Percentiles rank a stretch among this genome's conserved stretches.
Evolutionary conservation across 2,113 vertebrate genomes (phyloP).

Genomic region (Pelvicachromis taeniatus): DNA sequence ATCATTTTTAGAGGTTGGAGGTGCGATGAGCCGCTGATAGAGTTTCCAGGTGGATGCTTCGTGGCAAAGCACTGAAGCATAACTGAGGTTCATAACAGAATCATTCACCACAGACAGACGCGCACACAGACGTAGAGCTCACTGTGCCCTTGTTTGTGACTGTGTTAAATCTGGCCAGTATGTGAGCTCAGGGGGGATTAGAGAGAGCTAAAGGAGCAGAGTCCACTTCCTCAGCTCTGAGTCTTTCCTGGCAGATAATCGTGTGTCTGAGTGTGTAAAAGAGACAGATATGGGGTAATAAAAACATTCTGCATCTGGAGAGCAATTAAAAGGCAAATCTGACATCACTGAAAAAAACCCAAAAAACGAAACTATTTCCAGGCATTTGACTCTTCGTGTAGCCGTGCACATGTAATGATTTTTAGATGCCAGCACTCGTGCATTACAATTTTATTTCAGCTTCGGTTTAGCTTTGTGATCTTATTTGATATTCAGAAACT

Average conservation of each 20-base stretch:
- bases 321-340: neutral
- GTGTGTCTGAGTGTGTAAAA: neutral
- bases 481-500: neutral
- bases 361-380: neutral
- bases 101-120: neutral
- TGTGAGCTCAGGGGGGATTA: constrained; percentile 26
- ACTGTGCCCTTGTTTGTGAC: neutral
- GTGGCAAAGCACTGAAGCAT: neutral
- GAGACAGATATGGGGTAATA: neutral
- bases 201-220: constrained; percentile 14
- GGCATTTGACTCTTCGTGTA: neutral
- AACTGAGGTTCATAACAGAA: neutral
- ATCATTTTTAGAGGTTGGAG: neutral
- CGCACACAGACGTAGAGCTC: neutral
- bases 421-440: neutral
- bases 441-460: neutral
- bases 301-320: neutral
- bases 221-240: constrained; percentile 1
- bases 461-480: neutral
- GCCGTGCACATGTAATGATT: neutral
- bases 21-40: neutral
- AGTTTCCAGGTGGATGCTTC: neutral
- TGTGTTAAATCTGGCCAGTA: neutral
- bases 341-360: neutral
- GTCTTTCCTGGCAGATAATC: neutral